Evolutionary conservation across 2,797 vertebrate species (phyloP).

Genomic region (Lerista edwardsae): DNA sequence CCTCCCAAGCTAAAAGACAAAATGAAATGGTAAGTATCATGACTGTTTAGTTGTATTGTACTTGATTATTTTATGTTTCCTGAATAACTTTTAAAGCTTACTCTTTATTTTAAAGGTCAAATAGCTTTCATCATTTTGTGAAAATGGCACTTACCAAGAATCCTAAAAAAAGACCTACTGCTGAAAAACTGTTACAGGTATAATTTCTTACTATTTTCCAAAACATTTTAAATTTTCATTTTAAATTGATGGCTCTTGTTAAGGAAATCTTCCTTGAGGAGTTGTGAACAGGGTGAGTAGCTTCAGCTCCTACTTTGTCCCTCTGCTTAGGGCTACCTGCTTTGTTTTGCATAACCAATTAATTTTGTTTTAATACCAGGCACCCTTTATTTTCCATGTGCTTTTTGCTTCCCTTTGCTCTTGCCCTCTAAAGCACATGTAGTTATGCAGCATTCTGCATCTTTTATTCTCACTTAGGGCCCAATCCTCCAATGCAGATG

Average conservation of each 20-base stretch:
- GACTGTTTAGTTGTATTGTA: conserved; percentile 36
- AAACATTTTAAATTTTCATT: not conserved
- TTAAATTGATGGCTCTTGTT: not conserved
- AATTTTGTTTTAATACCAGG: not conserved
- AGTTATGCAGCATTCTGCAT: not conserved
- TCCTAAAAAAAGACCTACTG: conserved; percentile 94
- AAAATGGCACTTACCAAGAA: conserved; percentile 97
- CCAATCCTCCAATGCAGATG: too few relatives aligned
- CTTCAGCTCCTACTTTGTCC: too few relatives aligned
- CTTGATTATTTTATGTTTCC: not conserved
- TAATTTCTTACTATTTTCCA: conserved; percentile 38
- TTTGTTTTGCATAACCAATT: not conserved
- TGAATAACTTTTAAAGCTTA: conserved; percentile 28
- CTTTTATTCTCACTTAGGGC: not conserved
- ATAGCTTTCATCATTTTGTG: conserved; percentile 98
- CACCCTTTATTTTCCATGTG: not conserved
- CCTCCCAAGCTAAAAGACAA: conserved; percentile 98
- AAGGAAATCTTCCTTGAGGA: not conserved
- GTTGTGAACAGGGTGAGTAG: not conserved
- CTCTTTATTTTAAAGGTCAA: conserved; percentile 84
- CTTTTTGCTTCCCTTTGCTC: not conserved
- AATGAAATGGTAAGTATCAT: conserved; percentile 88
- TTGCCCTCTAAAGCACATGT: not conserved
- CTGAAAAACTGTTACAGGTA: conserved; percentile 96
- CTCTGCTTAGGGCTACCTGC: not conserved